Base-by-base conservation (phyloP, 2,113 vertebrate species). In the Trogon melanurus region DNA sequence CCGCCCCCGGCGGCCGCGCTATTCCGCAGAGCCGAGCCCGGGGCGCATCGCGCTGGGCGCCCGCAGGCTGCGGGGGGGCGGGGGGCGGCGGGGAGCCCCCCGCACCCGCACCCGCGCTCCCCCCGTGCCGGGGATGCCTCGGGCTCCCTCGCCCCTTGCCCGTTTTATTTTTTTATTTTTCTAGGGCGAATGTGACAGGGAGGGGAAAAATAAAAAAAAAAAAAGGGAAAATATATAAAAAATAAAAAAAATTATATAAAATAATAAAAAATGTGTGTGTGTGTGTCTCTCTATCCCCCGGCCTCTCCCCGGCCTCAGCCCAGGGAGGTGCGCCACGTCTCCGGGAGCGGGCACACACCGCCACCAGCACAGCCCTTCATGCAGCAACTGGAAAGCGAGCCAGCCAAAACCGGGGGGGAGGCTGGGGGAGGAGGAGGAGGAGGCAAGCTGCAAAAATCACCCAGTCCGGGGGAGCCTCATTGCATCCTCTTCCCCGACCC, bases 11-110 rank as follows among this genome's bases (percentile, higher is more conserved):
- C 85, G 67, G 89, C 93, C 79, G 93, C 93, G 65, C 71, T 95
- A 95, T 89, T 92, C 85, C 93, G 93, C 93, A 95, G 93, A 45
- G 89, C 65, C 16, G 23, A 45, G 89, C 93, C 58, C 89, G 79
- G 93, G 84, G 91, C 53, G 91, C 91, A 92, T 92, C 91, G 90
- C 70, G 76, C 82, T 58, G 44, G 8, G 53, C 13, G 62, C 79
- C 88, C 88, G 88, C 88, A 56, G 23, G 88, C 74, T 85, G 89
- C 66, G 72, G 53, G 45, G 57, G 44, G 60, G 65, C 17, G 70
- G 50, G 67, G 88, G 53, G 86, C 80, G 86, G 72, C 79, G 83
- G 73, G 74, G 57, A 5, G 25, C 79, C 89, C 93, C 90, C 75
- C 91, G 51, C 90, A 18, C 61, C 56, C 75, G 44, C 71, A n/a